phyloP scores from a whole-genome alignment of 2,797 vertebrate genomes.

The Sebastes glaucus region DNA sequence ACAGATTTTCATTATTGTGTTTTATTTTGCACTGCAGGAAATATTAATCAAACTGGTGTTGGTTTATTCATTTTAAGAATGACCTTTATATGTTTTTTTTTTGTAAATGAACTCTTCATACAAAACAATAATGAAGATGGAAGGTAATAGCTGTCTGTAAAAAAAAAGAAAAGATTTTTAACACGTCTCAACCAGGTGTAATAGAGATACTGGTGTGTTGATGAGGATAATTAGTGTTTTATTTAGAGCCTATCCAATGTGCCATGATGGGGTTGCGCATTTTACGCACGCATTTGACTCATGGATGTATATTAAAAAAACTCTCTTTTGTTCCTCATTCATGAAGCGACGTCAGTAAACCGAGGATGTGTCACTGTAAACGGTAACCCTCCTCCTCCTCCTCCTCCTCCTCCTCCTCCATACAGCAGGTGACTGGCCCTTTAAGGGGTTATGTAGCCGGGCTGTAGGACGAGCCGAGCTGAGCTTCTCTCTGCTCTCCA shows the following conservation, averaged over 20 bases:
- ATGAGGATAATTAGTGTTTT: not conserved
- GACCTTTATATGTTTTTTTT: not conserved
- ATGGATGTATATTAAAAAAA: too few species aligned
- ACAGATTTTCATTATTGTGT: not conserved
- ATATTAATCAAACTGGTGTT: not conserved
- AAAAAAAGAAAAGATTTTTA: too few species aligned
- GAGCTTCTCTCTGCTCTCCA: conserved; percentile 49
- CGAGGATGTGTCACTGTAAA: not conserved
- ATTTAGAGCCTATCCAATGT: not conserved
- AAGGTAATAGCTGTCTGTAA: not conserved
- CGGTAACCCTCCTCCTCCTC: not conserved
- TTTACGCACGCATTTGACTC: too few species aligned
- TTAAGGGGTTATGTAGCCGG: conserved; percentile 75
- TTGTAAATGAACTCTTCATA: not conserved
- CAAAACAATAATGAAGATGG: not conserved
- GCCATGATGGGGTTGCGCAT: too few species aligned
- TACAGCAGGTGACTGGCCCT: conserved; percentile 70
- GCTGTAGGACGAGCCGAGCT: conserved; percentile 66
- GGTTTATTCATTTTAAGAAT: not conserved
- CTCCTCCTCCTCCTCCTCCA: not conserved
- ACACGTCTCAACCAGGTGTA: too few species aligned
- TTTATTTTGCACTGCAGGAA: not conserved
- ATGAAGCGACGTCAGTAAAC: conserved; percentile 29
- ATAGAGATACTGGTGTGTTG: too few species aligned
- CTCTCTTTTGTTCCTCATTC: conserved; percentile 46